Percentiles rank a stretch among this genome's conserved stretches.
Evolutionary conservation across 2,888 invertebrate species (phyloP).

Genomic region (Melolontha melolontha): DNA sequence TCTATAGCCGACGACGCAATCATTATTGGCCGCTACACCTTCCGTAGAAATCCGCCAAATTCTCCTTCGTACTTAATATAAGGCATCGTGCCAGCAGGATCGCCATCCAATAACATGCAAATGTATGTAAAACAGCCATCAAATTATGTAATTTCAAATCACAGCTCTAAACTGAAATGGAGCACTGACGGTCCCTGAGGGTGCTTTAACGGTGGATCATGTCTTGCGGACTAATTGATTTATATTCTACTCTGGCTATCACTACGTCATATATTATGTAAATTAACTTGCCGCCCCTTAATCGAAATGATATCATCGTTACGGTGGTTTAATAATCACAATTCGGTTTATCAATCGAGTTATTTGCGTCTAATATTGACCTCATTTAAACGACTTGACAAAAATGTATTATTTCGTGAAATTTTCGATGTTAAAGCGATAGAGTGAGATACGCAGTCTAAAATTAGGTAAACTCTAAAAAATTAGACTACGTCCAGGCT

Average conservation of each 20-base stretch:
- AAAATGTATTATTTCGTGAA: too few relatives aligned
- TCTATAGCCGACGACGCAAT: slow-evolving; percentile 32
- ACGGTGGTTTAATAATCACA: slow-evolving; percentile 1
- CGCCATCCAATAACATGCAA: slow-evolving; percentile 62
- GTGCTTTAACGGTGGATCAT: slow-evolving; percentile 51
- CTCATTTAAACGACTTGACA: too few relatives aligned
- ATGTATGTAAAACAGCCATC: slow-evolving; percentile 64
- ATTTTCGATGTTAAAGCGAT: too few relatives aligned
- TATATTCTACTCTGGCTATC: slow-evolving; percentile 48
- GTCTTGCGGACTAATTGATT: slow-evolving; percentile 54
- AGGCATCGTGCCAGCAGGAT: slow-evolving; percentile 42
- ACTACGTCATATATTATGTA: slow-evolving; percentile 44
- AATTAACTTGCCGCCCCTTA: slow-evolving; percentile 37
- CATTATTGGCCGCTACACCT: slow-evolving; percentile 37
- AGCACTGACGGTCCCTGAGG: slow-evolving; percentile 43
- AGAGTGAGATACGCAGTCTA: too few relatives aligned
- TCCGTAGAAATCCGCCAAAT: slow-evolving; percentile 34
- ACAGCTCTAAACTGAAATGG: slow-evolving; percentile 45
- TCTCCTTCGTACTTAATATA: slow-evolving; percentile 50
- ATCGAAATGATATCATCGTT: slow-evolving; percentile 30
- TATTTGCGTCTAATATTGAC: not conserved
- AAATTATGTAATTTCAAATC: slow-evolving; percentile 63
- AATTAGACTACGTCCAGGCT: too few relatives aligned
- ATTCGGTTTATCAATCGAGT: slow-evolving; percentile 4
- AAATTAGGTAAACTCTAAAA: too few relatives aligned